phyloP scores from a whole-genome alignment of 2,888 invertebrate species.

The Trissoscelio sp. region DNA sequence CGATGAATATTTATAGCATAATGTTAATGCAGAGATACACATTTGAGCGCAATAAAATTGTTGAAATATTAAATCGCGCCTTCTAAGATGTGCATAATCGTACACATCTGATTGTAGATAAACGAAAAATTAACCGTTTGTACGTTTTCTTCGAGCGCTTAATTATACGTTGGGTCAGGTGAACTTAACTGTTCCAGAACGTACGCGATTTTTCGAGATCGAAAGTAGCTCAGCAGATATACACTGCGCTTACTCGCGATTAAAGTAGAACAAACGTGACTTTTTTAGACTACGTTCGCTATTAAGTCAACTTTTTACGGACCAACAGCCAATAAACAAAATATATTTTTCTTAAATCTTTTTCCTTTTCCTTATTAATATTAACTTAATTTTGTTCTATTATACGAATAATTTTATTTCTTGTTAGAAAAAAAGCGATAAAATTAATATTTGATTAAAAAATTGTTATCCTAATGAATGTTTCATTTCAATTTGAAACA shows the following conservation, averaged over 20 bases:
- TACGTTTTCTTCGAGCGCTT: slow-evolving; percentile 54
- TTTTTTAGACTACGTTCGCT: slow-evolving; percentile 51
- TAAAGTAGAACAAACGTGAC: slow-evolving; percentile 60
- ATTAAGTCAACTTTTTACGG: slow-evolving; percentile 28
- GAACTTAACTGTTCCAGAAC: slow-evolving; percentile 66
- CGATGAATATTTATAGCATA: slow-evolving; percentile 46
- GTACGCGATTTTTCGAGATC: slow-evolving; percentile 62
- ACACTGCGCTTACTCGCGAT: slow-evolving; percentile 47
- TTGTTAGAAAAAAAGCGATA: too few species aligned
- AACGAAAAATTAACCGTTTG: slow-evolving; percentile 59
- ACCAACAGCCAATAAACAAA: neutral
- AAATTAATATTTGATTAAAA: too few species aligned
- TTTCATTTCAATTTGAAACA: too few species aligned
- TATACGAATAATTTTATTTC: too few species aligned
- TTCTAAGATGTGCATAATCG: slow-evolving; percentile 43
- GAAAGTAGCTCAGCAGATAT: slow-evolving; percentile 64
- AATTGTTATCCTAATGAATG: too few species aligned
- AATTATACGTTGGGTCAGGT: slow-evolving; percentile 62
- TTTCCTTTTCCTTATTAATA: neutral
- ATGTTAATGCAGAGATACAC: slow-evolving; percentile 36
- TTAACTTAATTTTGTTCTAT: too few species aligned
- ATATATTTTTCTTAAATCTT: neutral
- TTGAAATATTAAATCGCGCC: slow-evolving; percentile 41
- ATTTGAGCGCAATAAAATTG: slow-evolving; percentile 35
- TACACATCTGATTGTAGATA: slow-evolving; percentile 50